These are phyloP conservation scores for Stylophora pistillata DNA, from an alignment of 64 coral and sea anemone species.

Conservation along the genomic window DNA sequence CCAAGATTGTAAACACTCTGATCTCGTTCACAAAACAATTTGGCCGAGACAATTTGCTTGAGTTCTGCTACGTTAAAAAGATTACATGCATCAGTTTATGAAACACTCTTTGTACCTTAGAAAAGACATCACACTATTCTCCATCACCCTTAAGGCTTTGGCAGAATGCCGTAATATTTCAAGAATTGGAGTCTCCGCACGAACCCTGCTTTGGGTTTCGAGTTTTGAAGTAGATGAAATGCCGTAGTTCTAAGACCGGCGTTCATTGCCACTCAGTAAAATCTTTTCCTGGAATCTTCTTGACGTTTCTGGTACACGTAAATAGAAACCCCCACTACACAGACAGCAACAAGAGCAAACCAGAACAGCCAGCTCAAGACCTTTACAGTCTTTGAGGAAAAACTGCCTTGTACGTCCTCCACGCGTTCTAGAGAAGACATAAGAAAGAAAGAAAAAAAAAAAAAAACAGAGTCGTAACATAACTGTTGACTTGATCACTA, in stretches of 20 bases:
- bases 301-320: conserved; percentile 90
- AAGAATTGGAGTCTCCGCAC: background rate
- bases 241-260: background rate
- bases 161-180: no score
- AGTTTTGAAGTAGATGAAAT: background rate
- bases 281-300: conserved; percentile 81
- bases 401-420: conserved; percentile 85
- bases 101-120: no score
- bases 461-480: background rate
- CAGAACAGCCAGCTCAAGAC: conserved; percentile 91
- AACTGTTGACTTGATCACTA: background rate
- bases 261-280: conserved; percentile 48
- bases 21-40: no score
- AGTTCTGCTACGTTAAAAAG: no score
- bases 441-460: background rate
- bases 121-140: no score
- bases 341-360: conserved; percentile 60
- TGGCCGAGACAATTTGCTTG: no score
- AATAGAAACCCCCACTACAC: conserved; percentile 52
- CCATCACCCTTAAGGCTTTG: no score
- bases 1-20: no score
- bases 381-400: conserved; percentile 79
- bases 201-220: background rate
- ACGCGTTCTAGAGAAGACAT: conserved; percentile 65
- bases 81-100: no score